These are phyloP conservation scores for Sceliomorpha sp. DNA, from an alignment of 2,888 invertebrate species.

Conservation along the genomic window DNA sequence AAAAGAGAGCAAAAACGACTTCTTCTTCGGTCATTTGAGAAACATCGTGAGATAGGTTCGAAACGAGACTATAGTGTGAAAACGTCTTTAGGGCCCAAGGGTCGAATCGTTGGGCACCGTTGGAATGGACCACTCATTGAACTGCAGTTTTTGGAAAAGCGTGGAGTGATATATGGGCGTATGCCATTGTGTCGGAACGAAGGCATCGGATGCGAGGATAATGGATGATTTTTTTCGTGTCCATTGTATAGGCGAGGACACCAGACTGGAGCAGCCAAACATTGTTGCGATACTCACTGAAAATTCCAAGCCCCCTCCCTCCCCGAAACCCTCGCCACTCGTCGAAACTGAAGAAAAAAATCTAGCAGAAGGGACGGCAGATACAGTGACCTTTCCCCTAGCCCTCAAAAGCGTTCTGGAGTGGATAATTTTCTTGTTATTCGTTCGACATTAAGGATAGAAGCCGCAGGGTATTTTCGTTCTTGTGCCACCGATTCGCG, in stretches of 20 bases:
- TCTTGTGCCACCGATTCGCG: constrained; percentile 29
- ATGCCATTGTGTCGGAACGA: constrained; percentile 68
- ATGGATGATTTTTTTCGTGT: constrained; percentile 79
- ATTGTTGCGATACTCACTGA: constrained; percentile 67
- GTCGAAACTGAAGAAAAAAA: constrained; percentile 21
- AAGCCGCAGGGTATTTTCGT: constrained; percentile 36
- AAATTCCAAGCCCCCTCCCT: constrained; percentile 60
- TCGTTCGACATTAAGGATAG: constrained; percentile 71
- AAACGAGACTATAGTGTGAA: constrained; percentile 65
- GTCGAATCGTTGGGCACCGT: constrained; percentile 48
- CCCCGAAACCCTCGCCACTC: constrained; percentile 19
- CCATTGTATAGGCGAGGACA: constrained; percentile 72
- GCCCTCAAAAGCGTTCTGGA: constrained; percentile 63
- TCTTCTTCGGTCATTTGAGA: constrained; percentile 40
- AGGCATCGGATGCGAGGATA: constrained; percentile 66
- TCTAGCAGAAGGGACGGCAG: constrained; percentile 27
- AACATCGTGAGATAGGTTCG: constrained; percentile 5
- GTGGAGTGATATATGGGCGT: constrained; percentile 79
- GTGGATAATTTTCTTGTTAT: constrained; percentile 80
- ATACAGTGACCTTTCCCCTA: constrained; percentile 28
- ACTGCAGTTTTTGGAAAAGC: constrained; percentile 75
- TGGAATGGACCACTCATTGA: constrained; percentile 61
- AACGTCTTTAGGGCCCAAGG: constrained; percentile 57
- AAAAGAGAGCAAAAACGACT: constrained; percentile 28
- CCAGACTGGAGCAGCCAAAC: constrained; percentile 62